Conservation (phyloP, 2,888 invertebrate species). For the Deilephila porcellus region DNA sequence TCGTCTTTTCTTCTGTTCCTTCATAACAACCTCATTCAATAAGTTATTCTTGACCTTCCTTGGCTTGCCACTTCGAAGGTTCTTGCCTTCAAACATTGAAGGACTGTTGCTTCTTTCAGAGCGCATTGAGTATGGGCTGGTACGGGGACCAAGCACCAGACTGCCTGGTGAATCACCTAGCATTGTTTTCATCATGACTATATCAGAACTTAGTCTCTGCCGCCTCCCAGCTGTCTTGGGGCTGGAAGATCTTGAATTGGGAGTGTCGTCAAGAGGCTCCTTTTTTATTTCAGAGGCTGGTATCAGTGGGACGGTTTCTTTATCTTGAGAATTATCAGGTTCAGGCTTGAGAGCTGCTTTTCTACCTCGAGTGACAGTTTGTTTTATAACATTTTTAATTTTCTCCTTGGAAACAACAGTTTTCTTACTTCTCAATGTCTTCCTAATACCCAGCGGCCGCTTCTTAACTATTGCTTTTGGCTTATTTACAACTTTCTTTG, state of each 20-base stretch:
- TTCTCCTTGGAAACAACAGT: conserved; percentile 66
- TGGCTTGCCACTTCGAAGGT: conserved; percentile 87
- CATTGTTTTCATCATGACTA: conserved; percentile 78
- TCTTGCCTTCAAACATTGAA: conserved; percentile 79
- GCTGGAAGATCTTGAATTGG: conserved; percentile 78
- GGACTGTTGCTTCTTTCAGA: conserved; percentile 85
- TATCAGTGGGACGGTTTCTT: conserved; percentile 70
- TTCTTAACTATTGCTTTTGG: conserved; percentile 75
- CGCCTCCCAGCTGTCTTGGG: conserved; percentile 76
- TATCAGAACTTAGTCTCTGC: conserved; percentile 76
- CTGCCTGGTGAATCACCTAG: conserved; percentile 71
- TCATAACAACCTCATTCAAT: conserved; percentile 84
- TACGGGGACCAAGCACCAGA: conserved; percentile 72
- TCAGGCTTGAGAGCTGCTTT: conserved; percentile 68
- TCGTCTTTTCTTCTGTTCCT: conserved; percentile 83
- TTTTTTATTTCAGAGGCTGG: conserved; percentile 78
- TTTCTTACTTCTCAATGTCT: conserved; percentile 77
- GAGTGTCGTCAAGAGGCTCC: conserved; percentile 74
- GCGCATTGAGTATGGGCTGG: conserved; percentile 86
- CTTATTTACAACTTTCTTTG: conserved; percentile 69
- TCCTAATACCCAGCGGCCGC: conserved; percentile 76
- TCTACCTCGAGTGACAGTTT: conserved; percentile 64
- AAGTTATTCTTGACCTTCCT: conserved; percentile 85
- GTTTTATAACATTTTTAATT: conserved; percentile 69
- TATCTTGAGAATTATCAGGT: conserved; percentile 67